Evolutionary conservation across 2,797 vertebrate species (phyloP), one percentile per base, ranked within the genome.

Genomic region (Philypnodon macrostomus): DNA sequence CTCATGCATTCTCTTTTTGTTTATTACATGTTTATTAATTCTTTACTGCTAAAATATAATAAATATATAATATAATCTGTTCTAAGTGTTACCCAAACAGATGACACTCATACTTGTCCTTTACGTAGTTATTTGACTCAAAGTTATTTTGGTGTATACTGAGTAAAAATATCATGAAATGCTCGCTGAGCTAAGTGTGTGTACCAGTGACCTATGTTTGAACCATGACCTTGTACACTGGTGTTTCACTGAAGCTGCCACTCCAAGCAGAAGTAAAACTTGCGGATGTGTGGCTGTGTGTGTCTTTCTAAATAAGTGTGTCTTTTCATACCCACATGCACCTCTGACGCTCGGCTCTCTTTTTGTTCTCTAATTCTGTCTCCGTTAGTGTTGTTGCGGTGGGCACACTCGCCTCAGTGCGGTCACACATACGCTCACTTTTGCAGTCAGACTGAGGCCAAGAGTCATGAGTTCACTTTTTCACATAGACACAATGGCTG

Each of bases 191-290:
- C n/a, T 49, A 38, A 40, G 47, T 60, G 29, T 63, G 52, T 57
- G 54, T 64, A 67, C 52, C 70, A 23, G 27, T 86, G 87, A 87
- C 88, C 89, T 81, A 55, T 41, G 1, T 17, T 15, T 91, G 89
- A 91, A 88, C 90, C 78, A 56, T 86, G 63, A 87, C 81, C 82
- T 79, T 5, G 74, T 80, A 67, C 70, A 73, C 49, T 79, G 63
- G 62, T 75, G 80, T 88, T 85, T 82, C 74, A 74, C 76, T 81
- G 57, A n/a, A 56, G 63, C 85, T 88, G 87, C 86, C 89, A 88
- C 85, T 87, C 81, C 56, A 88, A 73, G 84, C 86, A 90, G 89
- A 91, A 91, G 84, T 90, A 90, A 91, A 90, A 90, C 89, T 64
- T 85, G 83, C 85, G 83, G 79, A 73, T 81, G 82, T 87, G 86